Percentiles rank a stretch among this genome's conserved stretches.
These are phyloP conservation scores for Asobara japonica DNA, from an alignment of 1,140 invertebrate genomes.

Conservation along the genomic window DNA sequence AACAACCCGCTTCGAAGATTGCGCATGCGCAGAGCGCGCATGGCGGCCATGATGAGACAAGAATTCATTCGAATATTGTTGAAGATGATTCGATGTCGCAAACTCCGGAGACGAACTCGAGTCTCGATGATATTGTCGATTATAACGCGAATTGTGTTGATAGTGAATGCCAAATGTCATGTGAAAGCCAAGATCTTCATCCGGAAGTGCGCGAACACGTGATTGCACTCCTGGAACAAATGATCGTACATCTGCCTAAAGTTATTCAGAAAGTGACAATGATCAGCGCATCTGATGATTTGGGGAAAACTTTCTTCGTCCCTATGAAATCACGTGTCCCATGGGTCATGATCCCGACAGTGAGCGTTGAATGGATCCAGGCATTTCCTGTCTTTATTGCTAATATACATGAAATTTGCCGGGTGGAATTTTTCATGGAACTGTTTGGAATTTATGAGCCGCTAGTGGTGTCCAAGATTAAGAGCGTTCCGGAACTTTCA, in stretches of 20 bases:
- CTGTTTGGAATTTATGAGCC: background rate
- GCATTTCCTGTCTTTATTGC: background rate
- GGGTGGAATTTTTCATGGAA: background rate
- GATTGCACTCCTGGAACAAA: background rate
- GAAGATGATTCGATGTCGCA: too few species aligned
- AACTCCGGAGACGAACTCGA: too few species aligned
- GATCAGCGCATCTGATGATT: background rate
- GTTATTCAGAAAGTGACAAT: background rate
- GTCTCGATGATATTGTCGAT: background rate
- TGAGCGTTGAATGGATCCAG: background rate
- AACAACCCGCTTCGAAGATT: background rate
- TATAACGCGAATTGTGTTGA: background rate
- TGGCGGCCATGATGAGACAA: background rate
- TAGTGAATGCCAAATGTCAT: background rate
- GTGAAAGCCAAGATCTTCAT: background rate
- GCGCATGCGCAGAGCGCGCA: background rate
- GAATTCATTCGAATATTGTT: too few species aligned
- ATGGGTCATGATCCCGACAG: background rate
- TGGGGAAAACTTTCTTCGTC: background rate
- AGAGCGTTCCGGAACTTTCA: background rate
- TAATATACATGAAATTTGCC: background rate
- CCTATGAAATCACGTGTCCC: background rate
- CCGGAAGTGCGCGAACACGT: background rate
- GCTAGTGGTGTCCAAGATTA: background rate
- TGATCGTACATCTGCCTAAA: background rate